Conservation (phyloP, 2,888 invertebrate genomes). For the Rhorus exstirpatorius region DNA sequence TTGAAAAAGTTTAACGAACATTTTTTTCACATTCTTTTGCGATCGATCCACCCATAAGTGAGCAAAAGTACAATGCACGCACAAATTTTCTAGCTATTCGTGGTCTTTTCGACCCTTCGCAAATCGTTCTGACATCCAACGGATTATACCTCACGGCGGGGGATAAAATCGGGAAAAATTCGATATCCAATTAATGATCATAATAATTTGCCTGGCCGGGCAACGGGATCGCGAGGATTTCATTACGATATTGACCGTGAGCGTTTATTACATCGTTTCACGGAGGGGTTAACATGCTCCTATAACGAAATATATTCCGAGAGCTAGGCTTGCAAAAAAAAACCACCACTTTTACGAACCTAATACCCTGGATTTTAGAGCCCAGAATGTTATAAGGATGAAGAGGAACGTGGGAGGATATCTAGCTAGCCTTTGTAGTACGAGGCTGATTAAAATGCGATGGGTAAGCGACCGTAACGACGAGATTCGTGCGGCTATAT, state of each 20-base stretch:
- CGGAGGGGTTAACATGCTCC: conserved; percentile 65
- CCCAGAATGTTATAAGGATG: conserved; percentile 37
- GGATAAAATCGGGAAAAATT: conserved; percentile 52
- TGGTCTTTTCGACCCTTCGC: background rate
- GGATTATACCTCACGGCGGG: conserved; percentile 1
- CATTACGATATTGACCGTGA: conserved; percentile 69
- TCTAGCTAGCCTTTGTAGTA: conserved; percentile 9
- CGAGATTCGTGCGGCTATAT: conserved; percentile 11
- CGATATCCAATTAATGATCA: conserved; percentile 65
- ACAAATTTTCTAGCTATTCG: background rate
- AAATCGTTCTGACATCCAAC: background rate
- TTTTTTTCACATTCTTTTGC: background rate
- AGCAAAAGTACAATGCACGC: background rate
- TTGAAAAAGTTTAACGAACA: background rate
- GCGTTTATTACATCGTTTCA: conserved; percentile 69
- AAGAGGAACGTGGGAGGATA: conserved; percentile 10
- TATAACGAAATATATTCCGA: conserved; percentile 15
- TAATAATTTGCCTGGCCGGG: conserved; percentile 55
- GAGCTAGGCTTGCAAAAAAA: conserved; percentile 16
- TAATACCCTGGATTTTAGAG: conserved; percentile 36
- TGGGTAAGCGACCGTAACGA: conserved; percentile 56
- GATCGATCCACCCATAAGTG: background rate
- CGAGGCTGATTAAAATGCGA: conserved; percentile 66
- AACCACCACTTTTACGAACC: conserved; percentile 42
- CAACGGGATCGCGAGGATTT: conserved; percentile 60